These are phyloP conservation scores for Microchrysa polita DNA, from an alignment of 2,888 invertebrate genomes.

Conservation along the genomic window DNA sequence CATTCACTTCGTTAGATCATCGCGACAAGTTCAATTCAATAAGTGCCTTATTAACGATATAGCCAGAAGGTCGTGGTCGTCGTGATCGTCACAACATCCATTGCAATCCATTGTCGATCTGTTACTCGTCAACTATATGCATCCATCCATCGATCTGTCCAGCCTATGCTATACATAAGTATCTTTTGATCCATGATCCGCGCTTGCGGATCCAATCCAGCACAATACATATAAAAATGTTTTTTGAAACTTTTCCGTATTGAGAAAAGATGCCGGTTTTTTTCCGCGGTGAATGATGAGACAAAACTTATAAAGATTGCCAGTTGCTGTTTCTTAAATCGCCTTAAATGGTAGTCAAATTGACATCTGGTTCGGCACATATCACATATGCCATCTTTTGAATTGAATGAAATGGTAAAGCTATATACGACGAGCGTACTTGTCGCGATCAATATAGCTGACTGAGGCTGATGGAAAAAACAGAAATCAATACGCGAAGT, in stretches of 20 bases:
- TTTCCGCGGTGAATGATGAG: slow-evolving; percentile 20
- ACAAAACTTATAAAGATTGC: slow-evolving; percentile 13
- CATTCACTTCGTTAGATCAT: slow-evolving; percentile 2
- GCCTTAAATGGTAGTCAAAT: slow-evolving; percentile 42
- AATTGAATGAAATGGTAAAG: slow-evolving; percentile 26
- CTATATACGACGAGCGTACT: not conserved
- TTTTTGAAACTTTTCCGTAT: not conserved
- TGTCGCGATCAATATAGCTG: too few relatives aligned
- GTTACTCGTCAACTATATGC: slow-evolving; percentile 16
- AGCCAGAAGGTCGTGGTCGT: slow-evolving; percentile 14
- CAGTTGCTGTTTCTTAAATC: slow-evolving; percentile 39
- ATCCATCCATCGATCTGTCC: slow-evolving; percentile 22
- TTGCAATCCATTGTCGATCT: slow-evolving; percentile 20
- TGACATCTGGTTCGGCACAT: slow-evolving; percentile 43
- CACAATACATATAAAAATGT: not conserved
- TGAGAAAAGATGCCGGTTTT: not conserved
- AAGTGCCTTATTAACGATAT: not conserved
- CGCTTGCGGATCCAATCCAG: not conserved
- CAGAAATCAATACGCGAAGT: slow-evolving; percentile 17
- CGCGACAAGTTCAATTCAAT: too few relatives aligned
- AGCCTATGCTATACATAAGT: too few relatives aligned
- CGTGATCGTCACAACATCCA: too few relatives aligned
- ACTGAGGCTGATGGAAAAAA: too few relatives aligned
- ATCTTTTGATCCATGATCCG: not conserved
- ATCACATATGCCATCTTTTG: slow-evolving; percentile 1